These are phyloP conservation scores for Dipodomys ordii DNA, from an alignment of 2,113 vertebrate genomes.

Conservation along the genomic window DNA sequence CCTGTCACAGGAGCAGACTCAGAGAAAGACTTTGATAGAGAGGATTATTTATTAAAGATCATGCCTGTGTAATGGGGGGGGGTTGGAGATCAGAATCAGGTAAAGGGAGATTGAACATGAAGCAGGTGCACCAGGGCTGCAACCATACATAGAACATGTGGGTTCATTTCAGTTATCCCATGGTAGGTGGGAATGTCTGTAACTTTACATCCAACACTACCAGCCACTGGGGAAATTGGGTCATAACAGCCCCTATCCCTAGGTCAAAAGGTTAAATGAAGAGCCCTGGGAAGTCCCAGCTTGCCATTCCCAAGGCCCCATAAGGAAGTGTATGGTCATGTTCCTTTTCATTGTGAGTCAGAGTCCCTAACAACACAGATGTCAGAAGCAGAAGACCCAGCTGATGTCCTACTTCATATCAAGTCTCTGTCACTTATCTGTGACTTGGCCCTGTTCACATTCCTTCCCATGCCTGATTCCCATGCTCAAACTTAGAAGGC, in stretches of 20 bases:
- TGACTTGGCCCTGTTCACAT: not conserved
- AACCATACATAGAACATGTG: not conserved
- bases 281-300: not conserved
- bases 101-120: not conserved
- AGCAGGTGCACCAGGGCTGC: not conserved
- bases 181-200: not conserved
- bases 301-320: not conserved
- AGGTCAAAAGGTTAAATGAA: not conserved
- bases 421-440: accelerated
- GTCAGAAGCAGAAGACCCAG: not conserved
- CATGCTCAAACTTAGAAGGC: not conserved
- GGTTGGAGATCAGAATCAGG: not conserved
- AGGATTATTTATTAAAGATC: not conserved
- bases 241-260: not conserved
- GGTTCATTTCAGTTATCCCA: not conserved
- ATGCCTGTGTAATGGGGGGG: not conserved
- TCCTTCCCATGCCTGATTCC: not conserved
- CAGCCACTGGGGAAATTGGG: not conserved
- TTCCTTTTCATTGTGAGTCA: not conserved
- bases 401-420: no score
- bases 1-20: not conserved
- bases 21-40: not conserved
- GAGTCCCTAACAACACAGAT: not conserved
- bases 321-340: not conserved
- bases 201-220: not conserved